A percentile compares a stretch with the other conserved stretches of the same genome.
These are phyloP conservation scores for Pampusana beccarii DNA, from an alignment of 2,113 vertebrate species.

Conservation along the genomic window DNA sequence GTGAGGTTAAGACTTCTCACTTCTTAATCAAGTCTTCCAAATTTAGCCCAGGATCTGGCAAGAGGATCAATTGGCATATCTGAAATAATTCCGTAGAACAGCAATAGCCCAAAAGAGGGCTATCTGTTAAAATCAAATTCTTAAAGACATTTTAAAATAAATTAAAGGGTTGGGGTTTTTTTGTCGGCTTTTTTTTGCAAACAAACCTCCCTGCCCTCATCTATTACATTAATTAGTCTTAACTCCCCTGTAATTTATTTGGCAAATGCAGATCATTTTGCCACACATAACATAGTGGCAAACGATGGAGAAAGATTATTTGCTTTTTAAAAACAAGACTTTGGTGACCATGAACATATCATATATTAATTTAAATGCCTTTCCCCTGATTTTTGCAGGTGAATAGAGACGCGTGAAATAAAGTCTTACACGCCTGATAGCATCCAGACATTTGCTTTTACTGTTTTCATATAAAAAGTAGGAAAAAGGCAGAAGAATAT, in stretches of 20 bases:
- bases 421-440: neutral
- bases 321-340: neutral
- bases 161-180: rapidly evolving
- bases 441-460: neutral
- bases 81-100: neutral
- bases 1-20: neutral
- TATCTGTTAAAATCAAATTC: neutral
- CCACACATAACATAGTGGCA: neutral
- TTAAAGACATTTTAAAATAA: neutral
- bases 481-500: neutral
- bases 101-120: neutral
- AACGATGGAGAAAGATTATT: neutral
- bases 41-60: neutral
- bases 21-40: neutral
- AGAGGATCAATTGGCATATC: neutral
- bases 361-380: neutral
- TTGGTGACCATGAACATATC: neutral
- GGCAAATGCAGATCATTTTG: neutral
- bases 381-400: neutral
- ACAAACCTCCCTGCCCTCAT: neutral
- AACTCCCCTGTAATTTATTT: neutral
- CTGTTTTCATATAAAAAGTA: neutral
- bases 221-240: neutral
- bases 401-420: neutral
- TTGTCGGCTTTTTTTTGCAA: neutral